Evolutionary conservation across 2,888 invertebrate species (phyloP).

Genomic region (Ischnus inquisitorius): DNA sequence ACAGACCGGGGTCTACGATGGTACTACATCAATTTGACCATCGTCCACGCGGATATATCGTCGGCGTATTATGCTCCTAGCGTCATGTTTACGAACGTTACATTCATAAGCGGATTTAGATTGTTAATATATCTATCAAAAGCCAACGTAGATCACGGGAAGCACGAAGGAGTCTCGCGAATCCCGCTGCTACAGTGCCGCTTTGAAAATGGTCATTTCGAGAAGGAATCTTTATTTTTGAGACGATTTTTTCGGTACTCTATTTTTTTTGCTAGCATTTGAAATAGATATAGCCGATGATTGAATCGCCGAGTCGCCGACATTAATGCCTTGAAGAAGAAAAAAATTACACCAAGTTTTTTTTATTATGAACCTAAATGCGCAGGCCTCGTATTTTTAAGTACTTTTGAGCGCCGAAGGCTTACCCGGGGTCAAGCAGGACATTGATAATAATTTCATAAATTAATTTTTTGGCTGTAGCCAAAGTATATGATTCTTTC

Average conservation of each 20-base stretch:
- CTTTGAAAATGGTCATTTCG: neutral
- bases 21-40: constrained; percentile 67
- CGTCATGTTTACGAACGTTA: constrained; percentile 45
- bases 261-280: too few relatives aligned
- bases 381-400: too few relatives aligned
- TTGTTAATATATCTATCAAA: constrained; percentile 30
- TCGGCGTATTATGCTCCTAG: constrained; percentile 1
- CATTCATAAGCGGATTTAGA: constrained; percentile 43
- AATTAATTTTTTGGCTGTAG: too few relatives aligned
- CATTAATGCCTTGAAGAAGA: too few relatives aligned
- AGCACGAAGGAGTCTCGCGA: neutral
- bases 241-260: neutral
- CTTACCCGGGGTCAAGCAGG: too few relatives aligned
- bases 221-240: neutral
- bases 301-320: too few relatives aligned
- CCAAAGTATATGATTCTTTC: too few relatives aligned
- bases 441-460: too few relatives aligned
- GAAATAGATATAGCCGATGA: too few relatives aligned
- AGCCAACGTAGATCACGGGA: neutral
- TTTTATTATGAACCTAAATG: too few relatives aligned
- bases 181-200: neutral
- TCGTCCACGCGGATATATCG: constrained; percentile 56
- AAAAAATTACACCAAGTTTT: too few relatives aligned
- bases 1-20: constrained; percentile 49
- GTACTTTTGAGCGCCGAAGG: too few relatives aligned